Percentiles rank a stretch among this genome's conserved stretches.
These are phyloP conservation scores for Dendrolimus houi DNA, from an alignment of 2,888 invertebrate genomes.

Conservation along the genomic window DNA sequence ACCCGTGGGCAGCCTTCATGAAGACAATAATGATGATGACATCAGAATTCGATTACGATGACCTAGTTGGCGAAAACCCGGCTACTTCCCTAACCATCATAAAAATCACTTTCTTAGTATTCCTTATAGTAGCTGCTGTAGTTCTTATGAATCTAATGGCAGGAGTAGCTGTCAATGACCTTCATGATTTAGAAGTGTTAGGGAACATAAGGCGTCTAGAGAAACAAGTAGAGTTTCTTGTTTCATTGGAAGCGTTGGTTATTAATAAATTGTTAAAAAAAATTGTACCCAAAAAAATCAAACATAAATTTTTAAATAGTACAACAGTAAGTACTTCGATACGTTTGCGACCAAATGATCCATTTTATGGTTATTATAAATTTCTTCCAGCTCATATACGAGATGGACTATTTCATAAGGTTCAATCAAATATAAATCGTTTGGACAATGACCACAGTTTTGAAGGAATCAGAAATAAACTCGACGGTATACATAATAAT, in stretches of 20 bases:
- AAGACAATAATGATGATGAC: constrained; percentile 79
- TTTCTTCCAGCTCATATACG: neutral
- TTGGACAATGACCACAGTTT: no score
- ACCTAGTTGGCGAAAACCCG: constrained; percentile 46
- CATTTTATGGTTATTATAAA: neutral
- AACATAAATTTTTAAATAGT: neutral
- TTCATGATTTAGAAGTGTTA: constrained; percentile 38
- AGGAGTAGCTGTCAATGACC: constrained; percentile 51
- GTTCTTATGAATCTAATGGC: constrained; percentile 51
- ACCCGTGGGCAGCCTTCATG: constrained; percentile 70
- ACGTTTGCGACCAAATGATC: neutral
- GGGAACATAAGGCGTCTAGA: constrained; percentile 39
- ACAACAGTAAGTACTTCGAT: neutral
- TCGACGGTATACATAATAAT: no score
- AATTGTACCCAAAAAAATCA: neutral
- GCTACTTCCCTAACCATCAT: constrained; percentile 47
- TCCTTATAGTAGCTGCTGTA: constrained; percentile 41
- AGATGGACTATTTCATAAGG: neutral
- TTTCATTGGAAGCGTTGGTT: constrained; percentile 20
- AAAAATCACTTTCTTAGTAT: constrained; percentile 44
- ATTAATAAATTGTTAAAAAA: neutral
- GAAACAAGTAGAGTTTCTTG: constrained; percentile 42
- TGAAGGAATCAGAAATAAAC: no score
- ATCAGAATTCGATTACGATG: constrained; percentile 73
- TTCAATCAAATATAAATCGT: neutral